Conservation (phyloP, 1,140 invertebrate species). For the Bombyx mori region ASM3026992v2 NC_085125.1:10672001-10672500, state of each 20-base stretch:
- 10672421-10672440: no score
- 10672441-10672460: no score
- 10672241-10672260: slow-evolving; percentile 87
- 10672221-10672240: slow-evolving; percentile 92
- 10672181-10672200: slow-evolving; percentile 90
- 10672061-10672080: slow-evolving; percentile 28
- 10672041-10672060: slow-evolving; percentile 19
- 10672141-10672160: slow-evolving; percentile 82
- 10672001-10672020: no score
- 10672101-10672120: slow-evolving; percentile 91
- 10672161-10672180: slow-evolving; percentile 82
- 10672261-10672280: slow-evolving; percentile 83
- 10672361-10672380: no score
- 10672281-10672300: not conserved
- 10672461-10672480: no score
- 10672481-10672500: no score
- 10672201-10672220: slow-evolving; percentile 90
- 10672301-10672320: not conserved
- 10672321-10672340: no score
- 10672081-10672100: slow-evolving; percentile 44
- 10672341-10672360: no score
- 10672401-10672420: no score
- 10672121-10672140: slow-evolving; percentile 82
- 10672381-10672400: no score
- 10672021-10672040: no score